Evolutionary conservation across 2,113 vertebrate species (phyloP).

Genomic region (Pollachius pollachius): DNA sequence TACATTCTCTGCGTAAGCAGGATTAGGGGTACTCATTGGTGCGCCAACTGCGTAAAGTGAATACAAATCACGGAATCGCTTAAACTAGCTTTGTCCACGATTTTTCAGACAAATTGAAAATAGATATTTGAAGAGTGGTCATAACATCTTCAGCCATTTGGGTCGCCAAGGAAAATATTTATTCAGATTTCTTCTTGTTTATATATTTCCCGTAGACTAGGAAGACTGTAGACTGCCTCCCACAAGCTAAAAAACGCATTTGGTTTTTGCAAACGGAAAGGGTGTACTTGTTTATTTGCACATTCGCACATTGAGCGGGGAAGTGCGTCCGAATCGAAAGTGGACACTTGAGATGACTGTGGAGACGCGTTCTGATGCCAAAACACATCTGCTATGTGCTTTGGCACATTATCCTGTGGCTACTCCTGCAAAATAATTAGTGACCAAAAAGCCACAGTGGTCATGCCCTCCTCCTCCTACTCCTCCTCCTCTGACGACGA

Average conservation of each 20-base stretch:
- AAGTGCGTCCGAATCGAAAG: too few relatives aligned
- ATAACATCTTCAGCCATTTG: background rate
- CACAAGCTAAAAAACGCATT: too few relatives aligned
- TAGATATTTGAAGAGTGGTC: too few relatives aligned
- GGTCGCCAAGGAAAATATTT: background rate
- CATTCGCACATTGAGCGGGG: too few relatives aligned
- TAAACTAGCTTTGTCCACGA: too few relatives aligned
- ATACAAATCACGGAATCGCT: too few relatives aligned
- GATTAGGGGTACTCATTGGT: too few relatives aligned
- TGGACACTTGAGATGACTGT: too few relatives aligned
- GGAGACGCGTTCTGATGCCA: too few relatives aligned
- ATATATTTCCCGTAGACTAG: background rate
- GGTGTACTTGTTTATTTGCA: background rate
- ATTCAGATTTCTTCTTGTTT: background rate
- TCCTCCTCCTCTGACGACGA: slow-evolving; percentile 8
- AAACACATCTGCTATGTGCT: slow-evolving; percentile 25
- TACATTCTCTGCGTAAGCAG: too few relatives aligned
- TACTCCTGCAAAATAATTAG: slow-evolving; percentile 18
- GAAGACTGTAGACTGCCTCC: background rate
- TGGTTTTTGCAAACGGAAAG: background rate
- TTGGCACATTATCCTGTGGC: slow-evolving; percentile 37
- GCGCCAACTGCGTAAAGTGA: too few relatives aligned
- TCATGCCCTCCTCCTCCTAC: slow-evolving; percentile 4
- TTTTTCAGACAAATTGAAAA: too few relatives aligned
- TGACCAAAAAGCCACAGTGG: slow-evolving; percentile 18